Evolutionary conservation across 2,888 invertebrate genomes (phyloP), one percentile per base, ranked within the genome.

Genomic region (Philopedon plagiatum): DNA sequence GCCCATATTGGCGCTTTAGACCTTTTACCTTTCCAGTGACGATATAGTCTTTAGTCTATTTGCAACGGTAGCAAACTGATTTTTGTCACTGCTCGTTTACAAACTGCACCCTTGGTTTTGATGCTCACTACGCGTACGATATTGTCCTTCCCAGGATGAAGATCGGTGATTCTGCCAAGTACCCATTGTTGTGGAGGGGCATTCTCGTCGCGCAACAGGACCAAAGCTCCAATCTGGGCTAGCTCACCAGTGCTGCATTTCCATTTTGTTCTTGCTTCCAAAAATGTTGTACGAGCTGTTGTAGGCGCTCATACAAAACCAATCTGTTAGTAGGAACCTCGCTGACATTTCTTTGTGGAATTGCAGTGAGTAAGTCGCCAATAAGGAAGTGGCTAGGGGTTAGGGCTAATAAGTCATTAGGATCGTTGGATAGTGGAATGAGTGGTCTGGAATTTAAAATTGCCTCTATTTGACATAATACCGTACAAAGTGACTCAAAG

Each of bases 371-470:
- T 3, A 23, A 58, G 23, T 58, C 18, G 23, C 13, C 23, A 29
- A 65, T 67, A 8, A 76, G 54, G 37, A 77, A 77, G 44, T 77
- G 77, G n/a, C 73, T 49, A 4, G 76, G 76, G 3, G 76, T 77
- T 9, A 76, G 54, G 2, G 58, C 58, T 23, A 62, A 34, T 11
- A 68, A 44, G 57, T 76, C 77, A 19, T 60, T 37, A 5, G 74
- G 75, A 51, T 73, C 73, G 19, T 63, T 41, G 18, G 71, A 69
- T n/a, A 77, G 26, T 34, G 74, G 73, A 2, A 58, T 60, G 9
- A 78, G 41, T 51, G 81, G 80, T 32, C 80, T 46, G 8, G 78
- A 80, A 66, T 82, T 81, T n/a, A 81, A 39, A 11, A 76, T 64
- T 0, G 78, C 76, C 58, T 80, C 79, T 15, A 80, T 77, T 61